These are phyloP conservation scores for Lethrus apterus DNA, from an alignment of 1,140 invertebrate species.

Conservation along the genomic window DNA sequence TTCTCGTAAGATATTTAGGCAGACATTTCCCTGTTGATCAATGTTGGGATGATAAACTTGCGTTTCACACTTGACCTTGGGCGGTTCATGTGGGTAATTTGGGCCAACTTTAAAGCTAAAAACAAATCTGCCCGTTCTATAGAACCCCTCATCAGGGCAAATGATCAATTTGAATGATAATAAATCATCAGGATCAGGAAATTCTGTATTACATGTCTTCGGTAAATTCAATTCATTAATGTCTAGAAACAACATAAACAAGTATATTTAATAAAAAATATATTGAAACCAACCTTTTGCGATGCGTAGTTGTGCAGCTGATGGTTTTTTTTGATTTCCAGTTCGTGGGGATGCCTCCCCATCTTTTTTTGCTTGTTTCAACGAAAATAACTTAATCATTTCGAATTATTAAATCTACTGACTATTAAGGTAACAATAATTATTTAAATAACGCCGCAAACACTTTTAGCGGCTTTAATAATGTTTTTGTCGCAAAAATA, in stretches of 20 bases:
- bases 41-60: conserved; percentile 89
- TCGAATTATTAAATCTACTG: conserved; percentile 23
- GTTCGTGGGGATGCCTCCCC: conserved; percentile 71
- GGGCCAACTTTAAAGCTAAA: conserved; percentile 98
- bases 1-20: conserved; percentile 90
- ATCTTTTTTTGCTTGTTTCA: conserved; percentile 98
- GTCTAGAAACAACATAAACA: conserved; percentile 63
- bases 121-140: conserved; percentile 85
- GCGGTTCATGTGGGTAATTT: conserved; percentile 94
- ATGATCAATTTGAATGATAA: conserved; percentile 94
- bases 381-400: conserved; percentile 97
- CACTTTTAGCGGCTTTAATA: conserved; percentile 4
- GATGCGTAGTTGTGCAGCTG: conserved; percentile 91
- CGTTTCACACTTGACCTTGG: conserved; percentile 92
- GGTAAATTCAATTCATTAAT: conserved; percentile 96
- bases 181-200: conserved; percentile 93
- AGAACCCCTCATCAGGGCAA: conserved; percentile 96
- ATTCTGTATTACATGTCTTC: conserved; percentile 93
- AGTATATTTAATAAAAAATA: background rate
- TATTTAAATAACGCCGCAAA: conserved; percentile 1
- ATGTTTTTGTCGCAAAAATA: conserved; percentile 11
- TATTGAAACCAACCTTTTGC: conserved; percentile 73
- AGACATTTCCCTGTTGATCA: conserved; percentile 91
- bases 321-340: conserved; percentile 78
- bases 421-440: conserved; percentile 11